phyloP scores from a whole-genome alignment of 2,113 vertebrate genomes.

The Oceanodroma tethys region DNA sequence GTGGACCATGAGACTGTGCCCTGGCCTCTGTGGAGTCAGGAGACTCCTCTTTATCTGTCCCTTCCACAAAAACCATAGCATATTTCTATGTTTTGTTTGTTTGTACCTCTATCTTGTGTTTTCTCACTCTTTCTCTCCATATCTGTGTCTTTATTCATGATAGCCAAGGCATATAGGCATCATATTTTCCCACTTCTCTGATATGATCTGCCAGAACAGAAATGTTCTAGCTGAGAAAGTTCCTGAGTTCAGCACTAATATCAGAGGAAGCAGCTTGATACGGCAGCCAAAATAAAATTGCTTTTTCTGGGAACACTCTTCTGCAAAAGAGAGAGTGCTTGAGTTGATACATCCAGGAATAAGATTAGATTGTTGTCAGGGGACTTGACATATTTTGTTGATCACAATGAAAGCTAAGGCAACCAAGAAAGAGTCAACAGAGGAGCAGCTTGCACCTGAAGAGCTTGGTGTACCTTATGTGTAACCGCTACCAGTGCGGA shows the following conservation, averaged over 20 bases:
- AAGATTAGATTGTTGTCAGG: conserved; percentile 34
- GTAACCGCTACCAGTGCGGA: not conserved
- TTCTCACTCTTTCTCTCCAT: not conserved
- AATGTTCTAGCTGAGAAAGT: conserved; percentile 2
- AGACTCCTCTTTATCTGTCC: not conserved
- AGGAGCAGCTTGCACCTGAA: not conserved
- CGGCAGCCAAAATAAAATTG: not conserved
- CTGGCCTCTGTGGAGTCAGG: not conserved
- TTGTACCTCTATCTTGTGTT: not conserved
- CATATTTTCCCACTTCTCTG: not conserved
- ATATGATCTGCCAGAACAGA: not conserved
- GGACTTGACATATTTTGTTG: not conserved
- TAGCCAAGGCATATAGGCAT: not conserved
- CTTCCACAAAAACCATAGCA: rapidly evolving
- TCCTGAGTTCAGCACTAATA: conserved; percentile 5
- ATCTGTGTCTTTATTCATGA: not conserved
- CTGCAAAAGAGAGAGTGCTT: not conserved
- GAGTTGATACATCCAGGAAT: not conserved
- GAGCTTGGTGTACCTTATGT: rapidly evolving
- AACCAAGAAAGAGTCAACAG: not conserved
- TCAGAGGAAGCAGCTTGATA: not conserved
- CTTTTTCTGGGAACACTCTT: conserved; percentile 1
- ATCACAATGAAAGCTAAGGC: not conserved
- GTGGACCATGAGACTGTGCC: not conserved
- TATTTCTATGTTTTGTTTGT: not conserved